Evolutionary conservation across 2,113 vertebrate genomes (phyloP), one percentile per base, ranked within the genome.

Genomic region (Odobenus rosmarus): DNA sequence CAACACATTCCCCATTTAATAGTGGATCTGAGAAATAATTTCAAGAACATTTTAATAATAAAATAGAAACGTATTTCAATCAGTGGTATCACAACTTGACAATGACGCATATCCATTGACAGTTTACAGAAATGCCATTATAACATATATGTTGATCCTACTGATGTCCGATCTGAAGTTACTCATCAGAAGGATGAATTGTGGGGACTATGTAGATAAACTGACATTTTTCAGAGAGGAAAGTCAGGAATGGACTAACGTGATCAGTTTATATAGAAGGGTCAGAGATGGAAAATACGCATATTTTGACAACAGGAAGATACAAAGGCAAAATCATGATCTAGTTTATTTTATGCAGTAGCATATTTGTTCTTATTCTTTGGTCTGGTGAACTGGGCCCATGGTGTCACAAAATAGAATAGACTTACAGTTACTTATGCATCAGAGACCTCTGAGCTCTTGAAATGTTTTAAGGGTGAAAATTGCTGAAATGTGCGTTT

Each of bases 31-130:
- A n/a, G 42, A 95, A 81, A 74, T 67, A 87, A 87, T 69, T 95
- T 79, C 57, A 59, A 80, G 96, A 94, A 7, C 53, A 88, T 94
- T 93, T 88, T 69, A 87, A 28, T 88, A 55, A 39, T 61, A 79
- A 31, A 80, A 36, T 59, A 59, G 61, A 53, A 93, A 53, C 49
- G 77, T 57, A 55, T 67, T 96, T 80, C 31, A n/a, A 1, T 84
- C 42, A 83, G 4, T 62, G 55, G 7, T 39, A 46, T 36, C 67
- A 19, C 33, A 94, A 3, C 76, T 46, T 74, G 46, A 79, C 59
- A 49, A 23, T 49, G 39, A 15, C 77, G 15, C 7, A 3, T 49
- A 21, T 87, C 51, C 24, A 61, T 74, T 83, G 51, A 74, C 36
- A 86, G n/a, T 14, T 74, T 59, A 57, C 39, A 88, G 61, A 91